These are phyloP conservation scores for Trematocara caparti DNA, from an alignment of 2,797 vertebrate genomes.

Conservation along the genomic window DNA sequence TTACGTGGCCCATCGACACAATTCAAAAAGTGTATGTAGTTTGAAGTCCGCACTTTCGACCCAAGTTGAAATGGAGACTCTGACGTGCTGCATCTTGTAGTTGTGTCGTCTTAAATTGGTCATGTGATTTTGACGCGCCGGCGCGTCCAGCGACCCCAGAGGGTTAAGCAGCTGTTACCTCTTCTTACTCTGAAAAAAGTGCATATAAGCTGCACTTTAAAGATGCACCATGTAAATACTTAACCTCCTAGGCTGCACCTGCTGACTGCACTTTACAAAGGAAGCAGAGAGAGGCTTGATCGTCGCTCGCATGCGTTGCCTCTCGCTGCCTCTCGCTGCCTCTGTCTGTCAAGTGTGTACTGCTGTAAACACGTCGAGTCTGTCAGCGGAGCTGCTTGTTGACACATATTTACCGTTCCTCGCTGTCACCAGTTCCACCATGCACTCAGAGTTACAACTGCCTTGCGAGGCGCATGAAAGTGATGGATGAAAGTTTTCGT, in stretches of 20 bases:
- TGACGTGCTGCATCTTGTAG: too few species aligned
- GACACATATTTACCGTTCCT: constrained; percentile 63
- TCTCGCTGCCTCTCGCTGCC: not conserved
- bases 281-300: not conserved
- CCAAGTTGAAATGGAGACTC: too few species aligned
- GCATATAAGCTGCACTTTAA: not conserved
- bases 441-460: constrained; percentile 37
- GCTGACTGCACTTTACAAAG: not conserved
- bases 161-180: not conserved
- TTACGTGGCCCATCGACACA: too few species aligned
- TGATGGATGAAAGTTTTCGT: constrained; percentile 81
- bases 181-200: not conserved
- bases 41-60: too few species aligned
- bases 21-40: too few species aligned
- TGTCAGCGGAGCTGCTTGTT: constrained; percentile 48
- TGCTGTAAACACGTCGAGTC: constrained; percentile 49
- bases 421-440: constrained; percentile 43
- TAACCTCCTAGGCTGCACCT: not conserved
- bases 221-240: constrained; percentile 6
- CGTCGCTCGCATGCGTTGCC: constrained; percentile 1
- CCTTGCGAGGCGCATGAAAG: constrained; percentile 70
- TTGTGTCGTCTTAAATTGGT: too few species aligned
- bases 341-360: constrained; percentile 28
- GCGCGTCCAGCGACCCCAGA: too few species aligned
- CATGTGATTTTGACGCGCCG: too few species aligned